Evolutionary conservation across 2,113 vertebrate species (phyloP), one percentile per base, ranked within the genome.

Genomic region (Glaucomys volans): DNA sequence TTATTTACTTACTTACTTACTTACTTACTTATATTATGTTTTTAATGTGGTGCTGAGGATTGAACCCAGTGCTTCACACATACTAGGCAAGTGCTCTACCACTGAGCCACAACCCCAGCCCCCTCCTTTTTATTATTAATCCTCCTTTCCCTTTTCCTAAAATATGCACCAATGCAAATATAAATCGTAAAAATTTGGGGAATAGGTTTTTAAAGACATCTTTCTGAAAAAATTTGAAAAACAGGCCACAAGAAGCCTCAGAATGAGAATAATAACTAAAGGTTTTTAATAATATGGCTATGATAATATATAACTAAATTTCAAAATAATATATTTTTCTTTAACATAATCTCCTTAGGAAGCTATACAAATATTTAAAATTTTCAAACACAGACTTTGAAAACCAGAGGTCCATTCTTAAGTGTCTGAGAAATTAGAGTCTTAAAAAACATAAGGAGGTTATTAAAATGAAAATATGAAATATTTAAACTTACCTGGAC

Each of bases 401-500:
- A 96, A 86, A 94, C 1, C 28, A 92, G 54, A 44, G 37, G 64
- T n/a, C 14, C 6, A 92, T 35, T 42, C 35, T 59, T 81, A 92
- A 80, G 57, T 79, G 62, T 95, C 96, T 95, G 26, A 94, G 35
- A 97, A 93, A 96, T 42, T 30, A 94, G 2, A 93, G 50, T n/a
- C 40, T 89, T 42, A 93, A 95, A 92, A 87, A 86, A 75, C 16
- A 90, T 69, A 75, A 72, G 40, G 5, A 96, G n/a, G 35, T 47
- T 92, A 59, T 59, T 88, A 90, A 89, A 83, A 87, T 57, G 40
- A 66, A 97, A 96, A 80, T n/a, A 75, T 20, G 75, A 97, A 93
- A 91, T 14, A 88, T 32, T 95, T 87, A 47, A 95, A 96, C 98
- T 98, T 97, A 99, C 99, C 99, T 99, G 99, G 97, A 99, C 99